phyloP scores from a whole-genome alignment of 2,888 invertebrate species.

The Gortyna flavago region DNA sequence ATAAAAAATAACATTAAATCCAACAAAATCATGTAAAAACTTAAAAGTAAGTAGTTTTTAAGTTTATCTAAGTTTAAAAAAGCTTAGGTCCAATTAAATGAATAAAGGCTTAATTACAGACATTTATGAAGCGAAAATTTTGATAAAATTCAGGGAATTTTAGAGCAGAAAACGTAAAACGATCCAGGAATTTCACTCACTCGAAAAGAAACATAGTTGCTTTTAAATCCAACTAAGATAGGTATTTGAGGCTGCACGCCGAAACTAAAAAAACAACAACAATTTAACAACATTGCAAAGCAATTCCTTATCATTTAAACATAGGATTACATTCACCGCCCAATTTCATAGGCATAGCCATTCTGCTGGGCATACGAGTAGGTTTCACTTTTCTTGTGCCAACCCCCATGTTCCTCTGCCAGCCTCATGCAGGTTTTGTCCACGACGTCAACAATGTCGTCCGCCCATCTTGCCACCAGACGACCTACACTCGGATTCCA shows the following conservation, averaged over 20 bases:
- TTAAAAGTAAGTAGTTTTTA: no score
- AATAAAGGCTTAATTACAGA: not conserved
- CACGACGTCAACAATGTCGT: not conserved
- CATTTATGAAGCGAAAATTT: slow-evolving; percentile 17
- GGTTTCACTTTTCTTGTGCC: no score
- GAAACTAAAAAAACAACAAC: no score
- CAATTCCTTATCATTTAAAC: not conserved
- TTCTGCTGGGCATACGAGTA: no score
- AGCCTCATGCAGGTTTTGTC: not conserved
- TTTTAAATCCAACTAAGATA: not conserved
- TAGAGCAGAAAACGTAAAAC: slow-evolving; percentile 15
- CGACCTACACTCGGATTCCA: not conserved
- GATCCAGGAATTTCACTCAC: slow-evolving; percentile 26
- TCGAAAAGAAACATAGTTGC: not conserved
- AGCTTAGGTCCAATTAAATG: not conserved
- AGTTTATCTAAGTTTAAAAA: not conserved
- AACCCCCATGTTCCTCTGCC: not conserved
- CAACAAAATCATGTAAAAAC: not conserved
- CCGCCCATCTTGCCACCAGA: not conserved
- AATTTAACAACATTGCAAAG: no score
- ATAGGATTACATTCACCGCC: not conserved
- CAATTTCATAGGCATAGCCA: not conserved
- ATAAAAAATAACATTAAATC: not conserved
- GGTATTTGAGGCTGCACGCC: not conserved
- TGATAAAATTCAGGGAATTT: slow-evolving; percentile 36